Evolutionary conservation across 2,113 vertebrate species (phyloP), one percentile per base, ranked within the genome.

Genomic region (Corapipo altera): DNA sequence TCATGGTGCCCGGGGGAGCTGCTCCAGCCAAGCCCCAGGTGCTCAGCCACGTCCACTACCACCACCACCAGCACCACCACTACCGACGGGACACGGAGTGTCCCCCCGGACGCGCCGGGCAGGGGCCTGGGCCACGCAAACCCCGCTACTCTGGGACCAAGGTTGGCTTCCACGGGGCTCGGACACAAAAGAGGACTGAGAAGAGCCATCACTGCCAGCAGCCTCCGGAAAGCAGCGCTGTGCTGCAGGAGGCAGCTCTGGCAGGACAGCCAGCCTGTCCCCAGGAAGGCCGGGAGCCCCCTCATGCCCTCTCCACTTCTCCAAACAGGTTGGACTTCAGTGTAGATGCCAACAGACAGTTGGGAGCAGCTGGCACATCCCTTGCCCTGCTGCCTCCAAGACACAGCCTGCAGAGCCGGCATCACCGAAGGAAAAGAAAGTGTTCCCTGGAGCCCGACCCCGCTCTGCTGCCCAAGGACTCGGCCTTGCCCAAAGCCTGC

Each of bases 51-150:
- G 73, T 99, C 86, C 99, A 99, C 97, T 99, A 98, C 97, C 99
- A 99, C 97, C 98, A 98, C 57, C 99, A 99, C 97, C 98, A 99
- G 95, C 99, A 99, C 97, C 99, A 99, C 96, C 99, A 99, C 98
- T 99, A 99, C 41, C 98, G 98, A 81, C 98, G 97, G 46, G 98
- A 98, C 0, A 7, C 52, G 0, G 97, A 95, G 32, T 97, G 96
- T 89, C 72, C 90, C 3, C 70, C 94, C 0, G 91, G 91, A 71
- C 93, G 88, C 21, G 54, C 82, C 1, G 75, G 86, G 46, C 95
- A 90, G 41, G 97, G 97, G 30, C 64, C 30, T 1, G 71, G 58
- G 44, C 96, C 70, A 20, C 73, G 88, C 85, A 98, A 80, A 82
- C 62, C 95, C 33, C 76, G 64, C 6, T 62, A 94, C 87, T 71